phyloP scores from a whole-genome alignment of 2,113 vertebrate genomes.

The Manacus vitellinus region DNA sequence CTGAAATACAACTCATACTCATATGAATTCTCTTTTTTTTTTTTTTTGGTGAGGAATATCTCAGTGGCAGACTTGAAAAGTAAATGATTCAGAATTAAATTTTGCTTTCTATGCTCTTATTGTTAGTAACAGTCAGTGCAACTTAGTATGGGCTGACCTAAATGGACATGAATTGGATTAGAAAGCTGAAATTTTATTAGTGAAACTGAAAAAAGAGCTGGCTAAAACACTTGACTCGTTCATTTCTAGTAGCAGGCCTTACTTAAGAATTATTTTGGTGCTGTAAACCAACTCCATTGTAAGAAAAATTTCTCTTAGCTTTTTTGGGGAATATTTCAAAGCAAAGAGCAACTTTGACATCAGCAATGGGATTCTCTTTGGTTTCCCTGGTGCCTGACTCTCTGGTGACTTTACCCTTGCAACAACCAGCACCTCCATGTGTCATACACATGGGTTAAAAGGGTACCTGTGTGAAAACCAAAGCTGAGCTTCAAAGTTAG shows the following conservation, averaged over 20 bases:
- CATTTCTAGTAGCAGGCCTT: conserved; percentile 46
- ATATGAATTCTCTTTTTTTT: background rate
- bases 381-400: background rate
- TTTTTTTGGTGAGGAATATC: background rate
- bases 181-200: conserved; percentile 70
- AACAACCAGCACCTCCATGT: background rate
- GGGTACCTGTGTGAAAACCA: background rate
- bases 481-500: background rate
- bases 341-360: conserved; percentile 16
- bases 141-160: conserved; percentile 21
- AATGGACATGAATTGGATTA: conserved; percentile 66
- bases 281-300: conserved; percentile 19
- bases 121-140: conserved; percentile 35
- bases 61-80: conserved; percentile 50
- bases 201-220: conserved; percentile 47
- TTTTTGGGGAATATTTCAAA: conserved; percentile 48
- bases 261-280: conserved; percentile 39
- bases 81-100: conserved; percentile 65
- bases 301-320: conserved; percentile 34
- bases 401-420: background rate
- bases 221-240: conserved; percentile 41
- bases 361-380: background rate
- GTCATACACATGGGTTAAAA: background rate
- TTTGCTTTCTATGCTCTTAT: conserved; percentile 58
- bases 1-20: conserved; percentile 16